Percentiles rank a stretch among this genome's conserved stretches.
Evolutionary conservation across 2,888 invertebrate genomes (phyloP).

Genomic region (Acanthopleura granulata): DNA sequence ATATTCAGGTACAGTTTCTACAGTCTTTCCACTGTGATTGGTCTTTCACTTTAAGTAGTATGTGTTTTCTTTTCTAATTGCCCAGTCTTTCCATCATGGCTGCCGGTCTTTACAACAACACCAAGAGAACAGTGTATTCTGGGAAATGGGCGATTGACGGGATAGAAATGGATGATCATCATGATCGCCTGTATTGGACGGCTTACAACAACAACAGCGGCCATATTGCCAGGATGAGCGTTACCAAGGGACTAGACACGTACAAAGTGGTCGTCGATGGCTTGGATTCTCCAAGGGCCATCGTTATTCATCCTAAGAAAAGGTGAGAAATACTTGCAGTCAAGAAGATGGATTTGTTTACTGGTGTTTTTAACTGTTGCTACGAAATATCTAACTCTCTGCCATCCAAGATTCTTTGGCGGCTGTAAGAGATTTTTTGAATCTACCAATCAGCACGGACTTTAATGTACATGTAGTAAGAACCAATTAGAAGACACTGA

Average conservation of each 20-base stretch:
- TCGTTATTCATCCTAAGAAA: slow-evolving; percentile 44
- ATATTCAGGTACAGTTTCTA: too few relatives aligned
- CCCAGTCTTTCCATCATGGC: slow-evolving; percentile 47
- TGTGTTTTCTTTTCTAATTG: slow-evolving; percentile 11
- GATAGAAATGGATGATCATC: slow-evolving; percentile 41
- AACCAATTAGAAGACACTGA: too few relatives aligned
- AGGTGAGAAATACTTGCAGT: slow-evolving; percentile 44
- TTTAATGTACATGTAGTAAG: too few relatives aligned
- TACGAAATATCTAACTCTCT: too few relatives aligned
- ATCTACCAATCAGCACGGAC: too few relatives aligned
- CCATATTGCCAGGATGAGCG: slow-evolving; percentile 45
- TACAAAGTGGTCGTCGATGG: slow-evolving; percentile 42
- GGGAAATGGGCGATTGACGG: slow-evolving; percentile 42
- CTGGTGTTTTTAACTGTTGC: too few relatives aligned
- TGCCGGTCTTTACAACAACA: slow-evolving; percentile 39
- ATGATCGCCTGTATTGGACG: slow-evolving; percentile 53
- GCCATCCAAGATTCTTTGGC: too few relatives aligned
- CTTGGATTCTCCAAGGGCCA: slow-evolving; percentile 46
- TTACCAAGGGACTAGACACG: slow-evolving; percentile 38
- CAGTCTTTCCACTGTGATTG: too few relatives aligned
- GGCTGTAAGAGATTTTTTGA: too few relatives aligned
- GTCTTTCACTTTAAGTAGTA: too few relatives aligned
- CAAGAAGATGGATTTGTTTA: too few relatives aligned
- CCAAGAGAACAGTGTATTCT: slow-evolving; percentile 42
- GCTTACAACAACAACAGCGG: slow-evolving; percentile 37